Evolutionary conservation across 2,888 invertebrate species (phyloP).

Genomic region (Plutella xylostella): DNA sequence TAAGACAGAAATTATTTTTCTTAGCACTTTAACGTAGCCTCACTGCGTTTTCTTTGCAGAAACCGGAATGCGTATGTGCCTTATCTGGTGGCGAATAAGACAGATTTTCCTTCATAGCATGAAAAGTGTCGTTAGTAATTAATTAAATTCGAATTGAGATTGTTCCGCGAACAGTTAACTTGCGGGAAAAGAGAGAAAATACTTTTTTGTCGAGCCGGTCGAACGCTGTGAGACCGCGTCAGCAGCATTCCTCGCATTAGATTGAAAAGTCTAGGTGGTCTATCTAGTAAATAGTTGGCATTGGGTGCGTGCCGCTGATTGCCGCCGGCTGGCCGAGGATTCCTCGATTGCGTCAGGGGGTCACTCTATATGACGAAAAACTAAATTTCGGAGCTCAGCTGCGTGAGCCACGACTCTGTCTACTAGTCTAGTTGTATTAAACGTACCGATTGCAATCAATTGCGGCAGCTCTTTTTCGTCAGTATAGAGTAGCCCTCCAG

Average conservation of each 20-base stretch:
- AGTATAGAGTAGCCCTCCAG: background rate
- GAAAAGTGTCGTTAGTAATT: conserved; percentile 30
- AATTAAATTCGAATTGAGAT: conserved; percentile 46
- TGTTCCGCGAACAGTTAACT: conserved; percentile 37
- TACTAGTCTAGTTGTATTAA: no score
- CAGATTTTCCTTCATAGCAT: conserved; percentile 20
- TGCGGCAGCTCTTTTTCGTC: background rate
- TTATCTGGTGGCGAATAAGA: conserved; percentile 24
- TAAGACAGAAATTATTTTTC: conserved; percentile 32
- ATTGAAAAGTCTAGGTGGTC: background rate
- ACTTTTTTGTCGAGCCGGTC: conserved; percentile 28
- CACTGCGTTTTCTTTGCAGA: background rate
- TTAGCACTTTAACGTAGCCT: conserved; percentile 19
- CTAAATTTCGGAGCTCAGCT: no score
- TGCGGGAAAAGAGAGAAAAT: conserved; percentile 43
- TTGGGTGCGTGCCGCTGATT: background rate
- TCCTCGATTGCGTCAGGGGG: background rate
- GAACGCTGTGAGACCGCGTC: conserved; percentile 24
- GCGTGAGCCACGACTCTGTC: no score
- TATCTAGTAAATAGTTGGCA: background rate
- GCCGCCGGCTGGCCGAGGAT: background rate
- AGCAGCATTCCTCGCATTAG: conserved; percentile 25
- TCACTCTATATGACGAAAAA: background rate
- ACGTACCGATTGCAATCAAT: background rate
- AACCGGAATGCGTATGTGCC: conserved; percentile 18